phyloP scores from a whole-genome alignment of 92 coral and sea anemone species.

The Pocillopora meandrina region DNA sequence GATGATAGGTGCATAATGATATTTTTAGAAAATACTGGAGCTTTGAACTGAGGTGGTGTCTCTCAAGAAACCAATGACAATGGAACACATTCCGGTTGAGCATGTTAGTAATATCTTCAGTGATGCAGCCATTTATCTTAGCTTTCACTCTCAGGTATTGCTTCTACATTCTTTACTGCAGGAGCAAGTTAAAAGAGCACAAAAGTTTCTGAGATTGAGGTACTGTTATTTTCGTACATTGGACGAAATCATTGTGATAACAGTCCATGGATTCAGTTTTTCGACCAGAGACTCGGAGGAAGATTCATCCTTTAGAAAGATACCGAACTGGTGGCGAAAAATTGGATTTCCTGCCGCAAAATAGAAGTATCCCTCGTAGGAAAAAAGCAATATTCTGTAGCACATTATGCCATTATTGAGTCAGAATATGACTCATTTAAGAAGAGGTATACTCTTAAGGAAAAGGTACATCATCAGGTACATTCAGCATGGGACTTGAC shows the following conservation, averaged over 20 bases:
- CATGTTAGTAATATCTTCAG: background rate
- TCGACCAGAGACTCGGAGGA: background rate
- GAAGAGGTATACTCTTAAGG: slow-evolving; percentile 5
- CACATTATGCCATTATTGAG: background rate
- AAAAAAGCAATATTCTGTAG: background rate
- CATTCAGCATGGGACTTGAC: background rate
- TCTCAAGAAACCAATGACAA: slow-evolving; percentile 2
- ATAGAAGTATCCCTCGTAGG: background rate
- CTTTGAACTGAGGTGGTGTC: background rate
- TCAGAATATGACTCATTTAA: background rate
- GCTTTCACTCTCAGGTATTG: background rate
- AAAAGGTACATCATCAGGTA: slow-evolving; percentile 15
- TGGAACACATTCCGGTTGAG: background rate
- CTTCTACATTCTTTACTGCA: background rate
- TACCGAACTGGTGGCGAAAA: background rate
- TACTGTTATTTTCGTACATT: background rate
- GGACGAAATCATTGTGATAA: background rate
- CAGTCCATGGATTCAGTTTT: background rate
- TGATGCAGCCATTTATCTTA: too few species aligned
- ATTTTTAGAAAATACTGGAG: background rate
- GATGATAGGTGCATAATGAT: too few species aligned
- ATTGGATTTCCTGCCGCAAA: background rate
- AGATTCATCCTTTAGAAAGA: background rate
- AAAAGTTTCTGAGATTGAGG: background rate
- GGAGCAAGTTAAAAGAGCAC: background rate